phyloP scores from a whole-genome alignment of 2,888 invertebrate species.

The Andrena fulva region DNA sequence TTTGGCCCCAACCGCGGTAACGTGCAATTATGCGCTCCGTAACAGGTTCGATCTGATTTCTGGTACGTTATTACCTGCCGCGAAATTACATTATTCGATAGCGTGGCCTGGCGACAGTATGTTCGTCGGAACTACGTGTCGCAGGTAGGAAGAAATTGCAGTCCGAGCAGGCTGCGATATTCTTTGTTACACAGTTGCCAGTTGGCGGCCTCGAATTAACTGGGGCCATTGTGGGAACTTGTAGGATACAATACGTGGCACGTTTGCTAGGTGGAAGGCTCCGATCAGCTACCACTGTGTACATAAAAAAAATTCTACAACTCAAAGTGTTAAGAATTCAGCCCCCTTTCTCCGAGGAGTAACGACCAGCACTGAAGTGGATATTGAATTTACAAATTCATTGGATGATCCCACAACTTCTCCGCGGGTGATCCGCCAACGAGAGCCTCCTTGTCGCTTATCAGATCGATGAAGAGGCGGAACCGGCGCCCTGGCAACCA shows the following conservation, averaged over 20 bases:
- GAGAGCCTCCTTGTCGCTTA: constrained; percentile 67
- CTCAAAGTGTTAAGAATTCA: no score
- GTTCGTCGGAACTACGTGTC: constrained; percentile 25
- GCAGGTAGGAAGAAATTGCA: constrained; percentile 1
- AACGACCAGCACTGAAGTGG: no score
- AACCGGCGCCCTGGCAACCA: constrained; percentile 74
- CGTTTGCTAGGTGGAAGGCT: no score
- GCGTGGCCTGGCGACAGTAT: constrained; percentile 45
- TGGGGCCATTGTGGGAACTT: background rate
- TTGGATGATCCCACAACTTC: constrained; percentile 1
- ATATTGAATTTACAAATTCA: background rate
- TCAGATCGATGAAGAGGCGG: constrained; percentile 83
- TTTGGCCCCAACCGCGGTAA: constrained; percentile 76
- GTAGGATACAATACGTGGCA: background rate
- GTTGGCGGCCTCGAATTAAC: background rate
- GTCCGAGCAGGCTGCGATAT: background rate
- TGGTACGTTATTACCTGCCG: constrained; percentile 45
- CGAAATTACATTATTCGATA: constrained; percentile 53
- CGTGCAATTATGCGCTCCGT: constrained; percentile 76
- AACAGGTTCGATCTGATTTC: constrained; percentile 71
- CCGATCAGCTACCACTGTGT: no score
- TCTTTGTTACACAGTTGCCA: background rate
- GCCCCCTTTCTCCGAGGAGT: no score
- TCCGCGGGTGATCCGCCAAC: constrained; percentile 37
- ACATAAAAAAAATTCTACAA: no score